Base-by-base conservation (phyloP, 1,140 invertebrate species). In the Laodelphax striatellus region DNA sequence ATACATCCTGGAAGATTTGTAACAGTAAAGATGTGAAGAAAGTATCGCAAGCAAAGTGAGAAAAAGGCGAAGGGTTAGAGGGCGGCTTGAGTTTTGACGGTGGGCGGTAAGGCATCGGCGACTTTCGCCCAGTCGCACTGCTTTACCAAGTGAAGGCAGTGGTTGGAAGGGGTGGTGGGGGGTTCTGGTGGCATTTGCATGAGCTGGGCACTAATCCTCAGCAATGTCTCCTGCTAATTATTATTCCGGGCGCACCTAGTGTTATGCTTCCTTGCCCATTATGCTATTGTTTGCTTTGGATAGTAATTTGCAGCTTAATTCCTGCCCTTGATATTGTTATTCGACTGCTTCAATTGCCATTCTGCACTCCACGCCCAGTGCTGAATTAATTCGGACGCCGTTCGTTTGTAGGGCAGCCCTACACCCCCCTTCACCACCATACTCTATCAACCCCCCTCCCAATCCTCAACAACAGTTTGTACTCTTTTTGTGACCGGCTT, bases 291-390 rank as follows among this genome's bases (percentile, higher is more conserved):
- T 50, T 50, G 46, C 46, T 50, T 50, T 50, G 46, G 46, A 50
- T 50, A 50, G 46, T 50, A 50, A 50, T 50, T 50, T 50, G 46
- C 46, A 50, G 46, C 46, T 50, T 50, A 50, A 50, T 50, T 50
- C 46, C 46, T 50, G 46, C 46, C 46, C 46, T 50, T 50, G 46
- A 50, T 50, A 50, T 50, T 50, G 46, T 50, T 50, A 50, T 50
- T 50, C 46, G 46, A 17, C 46, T 50, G 46, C 46, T 50, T 17
- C 46, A 19, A 50, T 50, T 50, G 46, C 46, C 46, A 50, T 50
- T 50, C 46, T 22, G 21, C 46, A 19, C 21, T 38, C 34, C 10
- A 11, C 34, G 34, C 34, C 10, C 34, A 11, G 5, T 38, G 34
- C 34, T 38, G 46, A 50, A 50, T 50, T 50, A 50, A 50, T 50